phyloP scores from a whole-genome alignment of 2,888 invertebrate genomes.

The Taenaris catops region DNA sequence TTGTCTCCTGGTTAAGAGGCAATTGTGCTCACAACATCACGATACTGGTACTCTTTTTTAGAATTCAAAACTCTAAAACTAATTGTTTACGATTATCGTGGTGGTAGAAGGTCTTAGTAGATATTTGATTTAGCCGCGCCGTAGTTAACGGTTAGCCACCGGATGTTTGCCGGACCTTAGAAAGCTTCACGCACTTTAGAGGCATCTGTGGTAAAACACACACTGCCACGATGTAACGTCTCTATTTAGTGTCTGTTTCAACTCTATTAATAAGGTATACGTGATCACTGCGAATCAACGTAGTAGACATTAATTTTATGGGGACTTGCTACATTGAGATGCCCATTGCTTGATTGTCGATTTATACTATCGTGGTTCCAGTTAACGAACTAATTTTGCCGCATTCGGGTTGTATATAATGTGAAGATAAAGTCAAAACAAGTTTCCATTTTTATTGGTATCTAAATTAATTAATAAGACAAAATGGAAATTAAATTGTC shows the following conservation, averaged over 20 bases:
- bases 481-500: too few species aligned
- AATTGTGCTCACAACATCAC: too few species aligned
- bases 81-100: constrained; percentile 16
- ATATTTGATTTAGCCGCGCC: constrained; percentile 45
- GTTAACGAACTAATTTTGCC: not conserved
- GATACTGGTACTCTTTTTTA: too few species aligned
- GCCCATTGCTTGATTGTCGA: constrained; percentile 2
- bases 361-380: constrained; percentile 2
- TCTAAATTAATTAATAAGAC: too few species aligned
- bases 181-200: constrained; percentile 50
- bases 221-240: constrained; percentile 40
- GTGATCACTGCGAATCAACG: constrained; percentile 43
- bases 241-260: constrained; percentile 52
- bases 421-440: not conserved
- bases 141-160: constrained; percentile 45
- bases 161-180: constrained; percentile 68
- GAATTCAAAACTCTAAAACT: too few species aligned
- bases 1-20: too few species aligned
- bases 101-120: constrained; percentile 27
- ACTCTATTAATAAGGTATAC: constrained; percentile 45
- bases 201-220: constrained; percentile 50
- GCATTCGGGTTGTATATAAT: not conserved
- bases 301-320: constrained; percentile 32
- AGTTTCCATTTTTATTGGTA: too few species aligned
- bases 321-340: constrained; percentile 3